These are phyloP conservation scores for Calliphora vomitoria DNA, from an alignment of 2,888 invertebrate genomes.

Conservation along the genomic window DNA sequence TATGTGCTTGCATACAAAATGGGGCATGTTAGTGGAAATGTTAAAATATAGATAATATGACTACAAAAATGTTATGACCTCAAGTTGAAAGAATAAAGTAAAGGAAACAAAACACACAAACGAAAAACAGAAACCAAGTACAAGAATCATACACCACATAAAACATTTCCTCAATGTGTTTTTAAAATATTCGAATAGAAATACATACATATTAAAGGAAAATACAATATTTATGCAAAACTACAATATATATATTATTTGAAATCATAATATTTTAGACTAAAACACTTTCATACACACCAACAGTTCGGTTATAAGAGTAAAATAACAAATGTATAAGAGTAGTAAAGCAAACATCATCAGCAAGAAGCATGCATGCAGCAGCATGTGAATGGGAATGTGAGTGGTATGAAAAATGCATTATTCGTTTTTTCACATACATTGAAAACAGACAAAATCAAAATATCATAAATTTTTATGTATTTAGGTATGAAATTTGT, in stretches of 20 bases:
- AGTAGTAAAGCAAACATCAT: constrained; percentile 8
- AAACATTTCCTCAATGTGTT: constrained; percentile 61
- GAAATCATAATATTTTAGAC: constrained; percentile 60
- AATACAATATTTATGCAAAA: constrained; percentile 56
- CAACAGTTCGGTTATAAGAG: neutral
- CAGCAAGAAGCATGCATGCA: neutral
- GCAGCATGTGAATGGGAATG: constrained; percentile 49
- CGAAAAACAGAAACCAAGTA: neutral
- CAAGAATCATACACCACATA: constrained; percentile 30
- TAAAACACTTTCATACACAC: constrained; percentile 68
- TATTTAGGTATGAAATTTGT: constrained; percentile 24
- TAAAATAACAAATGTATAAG: neutral
- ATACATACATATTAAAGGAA: constrained; percentile 1
- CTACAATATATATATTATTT: constrained; percentile 34
- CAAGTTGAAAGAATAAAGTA: constrained; percentile 47
- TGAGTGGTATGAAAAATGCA: constrained; percentile 52
- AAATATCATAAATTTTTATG: constrained; percentile 47
- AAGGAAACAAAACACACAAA: constrained; percentile 18
- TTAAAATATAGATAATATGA: constrained; percentile 29
- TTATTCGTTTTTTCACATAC: neutral
- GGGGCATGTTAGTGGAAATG: constrained; percentile 33
- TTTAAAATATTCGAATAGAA: constrained; percentile 45
- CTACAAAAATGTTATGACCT: constrained; percentile 59
- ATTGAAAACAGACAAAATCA: constrained; percentile 50
- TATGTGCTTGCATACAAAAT: neutral